Percentiles rank a stretch among this genome's conserved stretches.
phyloP scores from a whole-genome alignment of 2,113 vertebrate genomes.

The Cynopterus brachyotis region DNA sequence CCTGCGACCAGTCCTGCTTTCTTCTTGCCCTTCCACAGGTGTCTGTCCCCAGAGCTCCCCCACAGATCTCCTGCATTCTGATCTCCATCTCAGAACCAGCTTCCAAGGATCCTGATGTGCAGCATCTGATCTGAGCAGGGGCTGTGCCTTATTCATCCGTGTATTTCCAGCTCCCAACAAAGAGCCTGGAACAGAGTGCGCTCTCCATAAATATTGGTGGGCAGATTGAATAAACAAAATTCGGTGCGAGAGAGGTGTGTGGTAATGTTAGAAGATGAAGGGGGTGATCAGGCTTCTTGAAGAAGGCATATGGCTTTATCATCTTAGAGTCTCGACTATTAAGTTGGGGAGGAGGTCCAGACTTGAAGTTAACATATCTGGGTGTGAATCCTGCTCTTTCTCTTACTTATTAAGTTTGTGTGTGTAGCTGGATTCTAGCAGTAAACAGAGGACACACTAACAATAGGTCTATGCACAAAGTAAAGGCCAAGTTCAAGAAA shows the following conservation, averaged over 20 bases:
- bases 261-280: neutral
- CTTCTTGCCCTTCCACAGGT: neutral
- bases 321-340: neutral
- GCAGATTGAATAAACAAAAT: neutral
- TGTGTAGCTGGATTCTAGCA: neutral
- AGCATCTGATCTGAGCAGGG: neutral
- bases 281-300: neutral
- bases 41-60: neutral
- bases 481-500: neutral
- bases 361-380: neutral
- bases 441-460: neutral
- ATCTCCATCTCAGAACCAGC: neutral
- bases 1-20: neutral
- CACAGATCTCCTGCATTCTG: neutral
- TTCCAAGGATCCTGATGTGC: rapidly evolving
- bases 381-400: neutral
- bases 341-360: neutral
- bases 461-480: neutral
- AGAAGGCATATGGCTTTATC: neutral
- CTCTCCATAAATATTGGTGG: neutral
- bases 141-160: neutral
- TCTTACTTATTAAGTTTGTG: neutral
- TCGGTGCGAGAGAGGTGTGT: neutral
- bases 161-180: neutral
- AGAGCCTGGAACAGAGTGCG: neutral